Conservation (phyloP, 2,797 vertebrate species). For the Crocidura indochinensis region DNA sequence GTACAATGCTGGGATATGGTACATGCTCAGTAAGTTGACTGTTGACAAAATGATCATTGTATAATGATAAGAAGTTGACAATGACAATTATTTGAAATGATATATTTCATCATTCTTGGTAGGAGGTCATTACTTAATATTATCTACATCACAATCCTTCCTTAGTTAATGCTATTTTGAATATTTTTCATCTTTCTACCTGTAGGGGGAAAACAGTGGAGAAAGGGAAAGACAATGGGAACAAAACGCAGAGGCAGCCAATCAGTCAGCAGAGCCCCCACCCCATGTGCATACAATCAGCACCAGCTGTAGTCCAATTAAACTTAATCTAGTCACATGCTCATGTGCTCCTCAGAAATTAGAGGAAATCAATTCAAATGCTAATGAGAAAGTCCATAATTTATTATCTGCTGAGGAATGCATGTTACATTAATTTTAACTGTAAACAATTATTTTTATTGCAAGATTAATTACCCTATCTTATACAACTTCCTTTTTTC, state of each 20-base stretch:
- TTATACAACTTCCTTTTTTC: conserved; percentile 92
- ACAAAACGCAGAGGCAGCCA: conserved; percentile 86
- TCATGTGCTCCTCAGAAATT: conserved; percentile 93
- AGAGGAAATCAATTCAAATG: conserved; percentile 95
- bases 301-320: conserved; percentile 93
- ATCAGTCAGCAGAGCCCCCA: conserved; percentile 88
- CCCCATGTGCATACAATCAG: conserved; percentile 87
- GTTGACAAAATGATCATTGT: conserved; percentile 73
- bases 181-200: conserved; percentile 71
- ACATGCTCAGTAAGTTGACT: conserved; percentile 33
- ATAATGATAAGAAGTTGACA: conserved; percentile 64
- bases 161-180: conserved; percentile 72
- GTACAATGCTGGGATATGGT: background rate
- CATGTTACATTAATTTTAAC: conserved; percentile 95
- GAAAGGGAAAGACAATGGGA: conserved; percentile 83
- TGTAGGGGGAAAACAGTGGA: conserved; percentile 67
- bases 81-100: conserved; percentile 59
- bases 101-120: conserved; percentile 60
- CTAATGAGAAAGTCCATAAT: conserved; percentile 95
- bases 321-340: conserved; percentile 94
- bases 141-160: conserved; percentile 36
- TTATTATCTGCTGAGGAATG: conserved; percentile 96
- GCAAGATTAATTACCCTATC: conserved; percentile 95
- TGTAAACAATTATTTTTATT: conserved; percentile 97
- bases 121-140: conserved; percentile 5